These are phyloP conservation scores for Ectropis grisescens DNA, from an alignment of 1,140 invertebrate genomes.

Conservation along the genomic window DNA sequence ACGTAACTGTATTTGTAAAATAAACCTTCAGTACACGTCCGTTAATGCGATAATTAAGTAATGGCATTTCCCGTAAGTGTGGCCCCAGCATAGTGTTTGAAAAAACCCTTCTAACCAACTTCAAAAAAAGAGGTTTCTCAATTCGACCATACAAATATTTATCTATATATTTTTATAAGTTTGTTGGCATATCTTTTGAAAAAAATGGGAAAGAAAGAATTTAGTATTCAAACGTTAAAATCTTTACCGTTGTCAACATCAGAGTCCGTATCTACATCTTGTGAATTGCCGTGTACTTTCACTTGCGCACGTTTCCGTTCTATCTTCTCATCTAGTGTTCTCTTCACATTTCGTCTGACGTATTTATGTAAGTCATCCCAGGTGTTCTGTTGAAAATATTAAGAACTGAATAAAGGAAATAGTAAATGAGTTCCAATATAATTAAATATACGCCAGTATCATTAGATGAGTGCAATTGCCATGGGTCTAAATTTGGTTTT, in stretches of 20 bases:
- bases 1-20: too few species aligned
- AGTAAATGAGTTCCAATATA: background rate
- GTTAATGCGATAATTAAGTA: too few species aligned
- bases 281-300: conserved; percentile 42
- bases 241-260: conserved; percentile 40
- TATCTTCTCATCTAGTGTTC: conserved; percentile 90
- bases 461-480: background rate
- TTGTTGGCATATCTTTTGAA: too few species aligned
- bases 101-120: too few species aligned
- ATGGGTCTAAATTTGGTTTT: background rate
- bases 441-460: background rate
- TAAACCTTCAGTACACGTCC: too few species aligned
- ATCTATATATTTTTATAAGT: too few species aligned
- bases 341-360: conserved; percentile 83
- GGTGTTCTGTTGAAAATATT: conserved; percentile 70
- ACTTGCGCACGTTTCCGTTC: conserved; percentile 72
- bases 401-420: background rate
- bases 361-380: conserved; percentile 90
- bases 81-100: too few species aligned
- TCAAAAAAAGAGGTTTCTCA: too few species aligned
- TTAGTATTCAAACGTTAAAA: too few species aligned
- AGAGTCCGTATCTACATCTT: conserved; percentile 52
- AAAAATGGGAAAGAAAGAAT: too few species aligned
- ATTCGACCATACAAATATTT: too few species aligned
- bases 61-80: too few species aligned